phyloP scores from a whole-genome alignment of 1,140 invertebrate species.

The Rhynchophorus ferrugineus region DNA sequence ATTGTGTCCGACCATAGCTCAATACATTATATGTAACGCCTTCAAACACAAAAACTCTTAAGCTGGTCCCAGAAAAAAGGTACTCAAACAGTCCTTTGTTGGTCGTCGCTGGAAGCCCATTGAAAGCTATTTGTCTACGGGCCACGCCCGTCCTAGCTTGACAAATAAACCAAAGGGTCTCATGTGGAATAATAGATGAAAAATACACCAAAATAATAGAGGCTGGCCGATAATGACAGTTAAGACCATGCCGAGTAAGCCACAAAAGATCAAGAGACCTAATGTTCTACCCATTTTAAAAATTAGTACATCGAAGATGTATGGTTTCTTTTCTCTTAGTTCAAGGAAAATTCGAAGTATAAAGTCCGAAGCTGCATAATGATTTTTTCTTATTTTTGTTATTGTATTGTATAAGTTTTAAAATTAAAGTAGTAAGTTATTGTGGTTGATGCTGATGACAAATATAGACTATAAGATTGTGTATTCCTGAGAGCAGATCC shows the following conservation, averaged over 20 bases:
- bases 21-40: not conserved
- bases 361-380: no score
- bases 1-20: no score
- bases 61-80: not conserved
- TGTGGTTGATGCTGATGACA: no score
- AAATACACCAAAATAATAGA: not conserved
- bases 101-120: not conserved
- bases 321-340: no score
- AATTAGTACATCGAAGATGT: no score
- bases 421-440: no score
- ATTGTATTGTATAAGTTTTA: no score
- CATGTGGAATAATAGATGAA: not conserved
- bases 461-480: no score
- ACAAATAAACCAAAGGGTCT: not conserved
- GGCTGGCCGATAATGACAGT: not conserved
- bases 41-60: not conserved
- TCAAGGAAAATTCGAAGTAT: no score
- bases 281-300: no score
- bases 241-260: not conserved
- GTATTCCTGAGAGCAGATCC: no score
- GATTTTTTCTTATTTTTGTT: no score
- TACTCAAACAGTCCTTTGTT: not conserved
- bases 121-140: not conserved
- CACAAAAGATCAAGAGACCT: not conserved
- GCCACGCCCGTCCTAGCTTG: not conserved